Evolutionary conservation across 2,113 vertebrate species (phyloP).

Genomic region (Probosciger aterrimus): DNA sequence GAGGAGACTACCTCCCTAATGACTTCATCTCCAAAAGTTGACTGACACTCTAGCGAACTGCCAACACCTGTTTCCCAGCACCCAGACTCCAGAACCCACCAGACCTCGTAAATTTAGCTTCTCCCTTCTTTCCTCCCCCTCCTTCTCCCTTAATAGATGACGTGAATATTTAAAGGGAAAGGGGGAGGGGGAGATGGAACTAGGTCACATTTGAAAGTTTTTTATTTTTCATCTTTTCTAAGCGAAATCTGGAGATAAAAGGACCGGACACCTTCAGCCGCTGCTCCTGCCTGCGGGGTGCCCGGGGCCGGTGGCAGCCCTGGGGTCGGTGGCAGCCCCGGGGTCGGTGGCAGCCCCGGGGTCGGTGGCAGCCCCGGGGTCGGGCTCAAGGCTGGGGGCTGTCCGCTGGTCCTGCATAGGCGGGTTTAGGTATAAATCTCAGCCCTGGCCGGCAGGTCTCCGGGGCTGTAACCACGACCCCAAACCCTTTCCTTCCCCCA

Average conservation of each 20-base stretch:
- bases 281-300: neutral
- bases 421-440: neutral
- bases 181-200: conserved; percentile 51
- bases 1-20: conserved; percentile 55
- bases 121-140: neutral
- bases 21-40: conserved; percentile 57
- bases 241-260: neutral
- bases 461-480: neutral
- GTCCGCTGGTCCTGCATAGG: neutral
- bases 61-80: conserved; percentile 62
- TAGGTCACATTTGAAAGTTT: conserved; percentile 64
- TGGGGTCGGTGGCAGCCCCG: neutral
- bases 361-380: neutral
- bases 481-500: neutral
- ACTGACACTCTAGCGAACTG: conserved; percentile 49
- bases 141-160: conserved; percentile 35
- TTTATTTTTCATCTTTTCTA: conserved; percentile 36
- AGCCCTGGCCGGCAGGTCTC: neutral
- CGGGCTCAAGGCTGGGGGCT: neutral
- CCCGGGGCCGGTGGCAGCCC: neutral
- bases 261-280: neutral
- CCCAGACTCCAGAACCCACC: conserved; percentile 55
- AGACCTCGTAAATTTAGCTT: conserved; percentile 57
- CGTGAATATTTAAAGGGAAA: conserved; percentile 49
- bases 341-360: too few species aligned